Percentiles rank a stretch among this genome's conserved stretches.
phyloP scores from a whole-genome alignment of 2,888 invertebrate genomes.

The Buathra laborator region DNA sequence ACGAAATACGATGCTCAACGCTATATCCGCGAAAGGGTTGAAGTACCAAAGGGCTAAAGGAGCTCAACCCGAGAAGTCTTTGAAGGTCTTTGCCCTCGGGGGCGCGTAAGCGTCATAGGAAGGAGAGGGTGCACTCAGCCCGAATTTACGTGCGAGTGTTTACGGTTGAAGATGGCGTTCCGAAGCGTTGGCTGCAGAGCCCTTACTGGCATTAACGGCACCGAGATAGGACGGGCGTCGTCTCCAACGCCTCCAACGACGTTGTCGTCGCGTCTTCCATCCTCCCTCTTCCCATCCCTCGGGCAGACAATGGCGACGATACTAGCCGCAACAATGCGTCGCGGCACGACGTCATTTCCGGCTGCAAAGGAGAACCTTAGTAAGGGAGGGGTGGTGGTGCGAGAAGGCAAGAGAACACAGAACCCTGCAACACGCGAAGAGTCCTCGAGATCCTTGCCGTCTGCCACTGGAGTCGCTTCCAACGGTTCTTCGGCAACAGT shows the following conservation, averaged over 20 bases:
- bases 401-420: constrained; percentile 52
- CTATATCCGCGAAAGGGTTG: too few relatives aligned
- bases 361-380: constrained; percentile 57
- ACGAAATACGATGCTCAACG: too few relatives aligned
- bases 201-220: constrained; percentile 76
- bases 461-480: constrained; percentile 15
- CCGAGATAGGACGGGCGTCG: constrained; percentile 71
- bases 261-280: constrained; percentile 46
- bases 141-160: constrained; percentile 78
- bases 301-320: constrained; percentile 75
- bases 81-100: constrained; percentile 47
- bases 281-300: constrained; percentile 58
- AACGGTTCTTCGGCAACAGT: constrained; percentile 20
- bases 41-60: constrained; percentile 5
- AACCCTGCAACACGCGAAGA: constrained; percentile 48
- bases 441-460: constrained; percentile 53
- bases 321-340: constrained; percentile 73
- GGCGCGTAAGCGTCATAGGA: constrained; percentile 17
- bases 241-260: constrained; percentile 57
- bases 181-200: constrained; percentile 48
- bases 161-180: constrained; percentile 75
- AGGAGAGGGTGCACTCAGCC: constrained; percentile 70
- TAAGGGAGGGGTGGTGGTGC: constrained; percentile 37
- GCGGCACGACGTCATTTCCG: constrained; percentile 69
- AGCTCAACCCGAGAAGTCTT: not conserved